Evolutionary conservation across 2,113 vertebrate species (phyloP).

Genomic region (Chaetops frenatus): DNA sequence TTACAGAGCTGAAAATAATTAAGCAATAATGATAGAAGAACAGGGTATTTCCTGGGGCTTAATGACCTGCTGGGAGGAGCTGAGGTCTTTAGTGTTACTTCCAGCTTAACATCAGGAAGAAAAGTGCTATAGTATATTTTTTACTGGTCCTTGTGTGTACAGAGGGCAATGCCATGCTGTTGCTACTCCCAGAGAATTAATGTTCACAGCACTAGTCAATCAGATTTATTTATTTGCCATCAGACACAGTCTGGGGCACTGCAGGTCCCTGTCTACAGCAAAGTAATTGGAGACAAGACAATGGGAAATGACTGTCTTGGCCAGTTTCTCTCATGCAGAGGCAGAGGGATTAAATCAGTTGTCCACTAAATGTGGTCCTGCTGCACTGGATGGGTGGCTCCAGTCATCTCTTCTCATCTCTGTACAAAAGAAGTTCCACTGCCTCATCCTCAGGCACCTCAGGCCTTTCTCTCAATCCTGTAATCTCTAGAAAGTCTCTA

Average conservation of each 20-base stretch:
- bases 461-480: neutral
- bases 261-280: neutral
- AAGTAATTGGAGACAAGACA: neutral
- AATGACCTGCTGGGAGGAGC: conserved; percentile 46
- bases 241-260: neutral
- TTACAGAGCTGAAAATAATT: conserved; percentile 62
- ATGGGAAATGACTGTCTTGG: neutral
- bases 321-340: neutral
- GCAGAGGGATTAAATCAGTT: neutral
- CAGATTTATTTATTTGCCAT: conserved; percentile 47
- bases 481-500: neutral
- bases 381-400: neutral
- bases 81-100: conserved; percentile 20
- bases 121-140: neutral
- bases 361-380: neutral
- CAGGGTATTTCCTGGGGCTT: conserved; percentile 42
- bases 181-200: conserved; percentile 15
- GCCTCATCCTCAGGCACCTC: neutral
- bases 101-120: conserved; percentile 17
- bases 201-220: neutral
- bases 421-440: neutral
- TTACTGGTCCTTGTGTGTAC: neutral
- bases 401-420: neutral
- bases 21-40: conserved; percentile 25
- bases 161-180: conserved; percentile 3